Evolutionary conservation across 2,113 vertebrate genomes (phyloP), one percentile per base, ranked within the genome.

Genomic region (Callaeas wilsoni): DNA sequence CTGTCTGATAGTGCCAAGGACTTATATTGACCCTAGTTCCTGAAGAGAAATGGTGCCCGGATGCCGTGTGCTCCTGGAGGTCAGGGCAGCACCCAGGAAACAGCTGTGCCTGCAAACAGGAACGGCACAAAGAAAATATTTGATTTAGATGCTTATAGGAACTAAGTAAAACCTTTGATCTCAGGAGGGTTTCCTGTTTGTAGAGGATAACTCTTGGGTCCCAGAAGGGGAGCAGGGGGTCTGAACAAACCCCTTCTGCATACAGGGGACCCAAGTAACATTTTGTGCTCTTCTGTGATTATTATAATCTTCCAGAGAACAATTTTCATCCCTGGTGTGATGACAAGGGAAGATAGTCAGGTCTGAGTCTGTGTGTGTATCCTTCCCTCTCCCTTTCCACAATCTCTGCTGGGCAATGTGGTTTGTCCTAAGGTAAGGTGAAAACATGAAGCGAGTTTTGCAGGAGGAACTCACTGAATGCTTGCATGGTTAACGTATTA

Each of bases 261-360:
- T 26, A 42, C 3, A 1, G 17, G 18, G 27, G 5, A 25, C 16
- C 7, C 0, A 1, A 3, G 4, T 50, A n/a, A 35, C 13, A 13
- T 57, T 90, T 56, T 75, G 7, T 5, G 1, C 8, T 49, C 18
- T 30, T 75, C 41, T 80, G 12, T 44, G n/a, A n/a, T 12, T 4
- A 49, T 20, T 41, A 0, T 13, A 16, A 73, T 56, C 27, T 81
- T 44, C n/a, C 25, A 42, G 47, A 30, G 39, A 47, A 55, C 14
- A 65, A n/a, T 52, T 74, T 78, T 64, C 27, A 60, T 21, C 32
- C 5, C 13, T 63, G 78, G 21, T 50, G 27, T 44, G 49, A 77
- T 42, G 21, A 29, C 16, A 37, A 25, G 56, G 35, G 11, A 56
- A 20, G 16, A 37, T 6, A 50, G 16, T 30, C 19, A 13, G 22